These are phyloP conservation scores for Tigriopus japonicus DNA, from an alignment of 1,140 invertebrate genomes.

Conservation along the genomic window DNA sequence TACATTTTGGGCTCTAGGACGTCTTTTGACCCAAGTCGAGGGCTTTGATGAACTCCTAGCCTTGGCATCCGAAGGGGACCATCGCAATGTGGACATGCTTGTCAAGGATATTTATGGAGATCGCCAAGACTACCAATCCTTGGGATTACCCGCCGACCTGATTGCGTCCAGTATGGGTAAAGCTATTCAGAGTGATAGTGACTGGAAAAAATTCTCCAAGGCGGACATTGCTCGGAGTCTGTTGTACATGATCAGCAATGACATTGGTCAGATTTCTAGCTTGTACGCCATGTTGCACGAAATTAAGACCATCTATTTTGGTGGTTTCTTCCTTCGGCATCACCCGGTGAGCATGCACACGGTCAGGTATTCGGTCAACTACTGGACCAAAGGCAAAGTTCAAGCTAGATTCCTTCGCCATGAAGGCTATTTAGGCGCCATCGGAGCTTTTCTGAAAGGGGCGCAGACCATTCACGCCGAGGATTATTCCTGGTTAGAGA, in stretches of 20 bases:
- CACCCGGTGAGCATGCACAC: conserved; percentile 56
- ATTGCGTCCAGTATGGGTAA: conserved; percentile 59
- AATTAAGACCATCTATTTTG: conserved; percentile 30
- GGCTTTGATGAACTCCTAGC: conserved; percentile 50
- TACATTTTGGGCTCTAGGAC: conserved; percentile 47
- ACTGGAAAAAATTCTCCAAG: conserved; percentile 19
- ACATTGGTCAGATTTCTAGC: conserved; percentile 53
- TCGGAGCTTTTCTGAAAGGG: conserved; percentile 53
- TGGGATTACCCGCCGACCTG: conserved; percentile 44
- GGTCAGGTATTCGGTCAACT: conserved; percentile 50
- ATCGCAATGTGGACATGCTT: conserved; percentile 49
- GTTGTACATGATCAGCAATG: conserved; percentile 50
- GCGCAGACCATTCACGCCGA: conserved; percentile 39
- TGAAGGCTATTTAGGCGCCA: conserved; percentile 55
- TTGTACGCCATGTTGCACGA: conserved; percentile 46
- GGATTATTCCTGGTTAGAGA: conserved; percentile 49
- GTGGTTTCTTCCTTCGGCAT: conserved; percentile 49
- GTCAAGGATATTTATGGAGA: conserved; percentile 56
- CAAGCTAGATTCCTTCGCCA: conserved; percentile 50
- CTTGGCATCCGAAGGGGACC: conserved; percentile 49
- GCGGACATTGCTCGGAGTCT: conserved; percentile 49
- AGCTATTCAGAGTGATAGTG: conserved; percentile 27
- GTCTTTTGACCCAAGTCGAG: conserved; percentile 22
- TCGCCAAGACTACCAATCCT: conserved; percentile 28
- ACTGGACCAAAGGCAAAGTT: conserved; percentile 50